These are phyloP conservation scores for Apeltes quadracus DNA, from an alignment of 2,113 vertebrate genomes.

Conservation along the genomic window DNA sequence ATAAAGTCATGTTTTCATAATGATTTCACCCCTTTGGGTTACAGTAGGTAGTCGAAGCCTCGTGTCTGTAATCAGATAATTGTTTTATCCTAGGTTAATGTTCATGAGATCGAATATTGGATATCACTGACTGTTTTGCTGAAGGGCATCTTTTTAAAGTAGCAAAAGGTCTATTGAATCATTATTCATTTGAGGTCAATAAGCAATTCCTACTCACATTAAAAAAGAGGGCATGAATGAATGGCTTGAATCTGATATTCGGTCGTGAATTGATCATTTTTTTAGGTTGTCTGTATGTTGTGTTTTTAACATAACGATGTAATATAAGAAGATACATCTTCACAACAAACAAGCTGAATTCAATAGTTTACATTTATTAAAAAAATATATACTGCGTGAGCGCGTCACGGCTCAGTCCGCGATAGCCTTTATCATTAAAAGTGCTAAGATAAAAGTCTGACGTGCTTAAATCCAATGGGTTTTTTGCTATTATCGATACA, in stretches of 20 bases:
- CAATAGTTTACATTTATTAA: conserved; percentile 4
- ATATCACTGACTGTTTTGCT: neutral
- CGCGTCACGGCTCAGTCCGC: too few species aligned
- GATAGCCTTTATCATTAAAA: too few species aligned
- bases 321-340: neutral
- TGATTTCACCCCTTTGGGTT: neutral
- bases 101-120: neutral
- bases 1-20: too few species aligned
- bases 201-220: neutral
- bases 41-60: neutral
- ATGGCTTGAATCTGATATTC: neutral
- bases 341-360: conserved; percentile 24
- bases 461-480: too few species aligned
- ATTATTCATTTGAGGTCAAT: neutral
- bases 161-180: neutral
- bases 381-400: too few species aligned
- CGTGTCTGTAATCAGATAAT: neutral
- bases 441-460: too few species aligned
- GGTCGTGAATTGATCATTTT: neutral
- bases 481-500: too few species aligned
- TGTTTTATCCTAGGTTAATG: neutral
- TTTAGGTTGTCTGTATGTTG: neutral
- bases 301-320: neutral
- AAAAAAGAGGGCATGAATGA: neutral
- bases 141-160: neutral